Percentiles rank a stretch among this genome's conserved stretches.
Conservation (phyloP, 2,113 vertebrate genomes). For the Cyphomyrus plagiostoma region DNA sequence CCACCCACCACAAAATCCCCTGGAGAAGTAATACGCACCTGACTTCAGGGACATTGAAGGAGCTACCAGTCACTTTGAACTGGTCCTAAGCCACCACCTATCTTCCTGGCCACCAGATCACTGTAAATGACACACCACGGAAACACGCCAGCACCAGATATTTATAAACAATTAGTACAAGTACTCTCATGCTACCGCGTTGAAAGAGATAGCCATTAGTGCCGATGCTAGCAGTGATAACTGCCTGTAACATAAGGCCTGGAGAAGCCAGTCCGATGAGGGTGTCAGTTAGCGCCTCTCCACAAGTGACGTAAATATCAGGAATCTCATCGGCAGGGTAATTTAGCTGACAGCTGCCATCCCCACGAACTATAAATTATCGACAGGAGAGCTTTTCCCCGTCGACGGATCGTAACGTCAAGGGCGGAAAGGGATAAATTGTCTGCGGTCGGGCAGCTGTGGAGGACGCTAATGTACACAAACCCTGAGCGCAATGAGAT, state of each 20-base stretch:
- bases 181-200: not conserved
- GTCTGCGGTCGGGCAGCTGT: not conserved
- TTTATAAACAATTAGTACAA: not conserved
- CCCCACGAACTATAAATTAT: constrained; percentile 9
- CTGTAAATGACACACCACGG: not conserved
- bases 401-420: not conserved
- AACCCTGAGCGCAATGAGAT: not conserved
- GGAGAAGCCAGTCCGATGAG: constrained; percentile 21
- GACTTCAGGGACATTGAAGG: constrained; percentile 12
- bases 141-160: not conserved
- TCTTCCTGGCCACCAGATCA: not conserved
- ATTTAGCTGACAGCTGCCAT: constrained; percentile 39
- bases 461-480: not conserved
- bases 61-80: constrained; percentile 14
- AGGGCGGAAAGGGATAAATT: not conserved
- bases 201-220: not conserved
- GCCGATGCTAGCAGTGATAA: not conserved
- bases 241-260: constrained; percentile 28
- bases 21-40: not conserved
- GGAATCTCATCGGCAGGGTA: constrained; percentile 25
- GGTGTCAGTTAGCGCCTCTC: constrained; percentile 35
- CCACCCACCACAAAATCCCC: not conserved
- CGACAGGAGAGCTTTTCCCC: not conserved
- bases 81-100: not conserved
- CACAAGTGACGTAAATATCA: constrained; percentile 35